Percentiles rank a stretch among this genome's conserved stretches.
Conservation (phyloP, 2,888 invertebrate genomes). For the Sarcophaga rosellei region DNA sequence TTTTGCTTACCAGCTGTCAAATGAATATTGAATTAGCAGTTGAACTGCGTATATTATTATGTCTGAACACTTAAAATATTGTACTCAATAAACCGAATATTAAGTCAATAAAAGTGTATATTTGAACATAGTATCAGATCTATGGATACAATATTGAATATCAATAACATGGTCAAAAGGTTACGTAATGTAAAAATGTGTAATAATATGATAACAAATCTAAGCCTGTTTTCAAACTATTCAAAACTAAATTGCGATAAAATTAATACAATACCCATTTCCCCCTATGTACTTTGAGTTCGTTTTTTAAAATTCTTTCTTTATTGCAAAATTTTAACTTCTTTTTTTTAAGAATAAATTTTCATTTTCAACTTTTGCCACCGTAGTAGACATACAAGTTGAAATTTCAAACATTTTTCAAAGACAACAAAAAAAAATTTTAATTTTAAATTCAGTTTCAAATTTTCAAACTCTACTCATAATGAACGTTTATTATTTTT, state of each 20-base stretch:
- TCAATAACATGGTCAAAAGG: too few species aligned
- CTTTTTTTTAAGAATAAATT: neutral
- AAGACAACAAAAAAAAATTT: neutral
- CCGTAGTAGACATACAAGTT: neutral
- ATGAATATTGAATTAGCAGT: too few species aligned
- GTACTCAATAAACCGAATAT: too few species aligned
- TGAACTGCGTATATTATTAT: too few species aligned
- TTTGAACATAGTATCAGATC: too few species aligned
- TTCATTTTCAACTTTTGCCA: slow-evolving; percentile 12
- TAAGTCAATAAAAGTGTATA: too few species aligned
- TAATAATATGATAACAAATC: too few species aligned
- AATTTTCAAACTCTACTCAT: slow-evolving; percentile 1
- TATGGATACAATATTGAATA: too few species aligned
- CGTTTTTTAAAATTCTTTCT: neutral
- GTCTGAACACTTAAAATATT: too few species aligned
- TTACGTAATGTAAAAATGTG: too few species aligned
- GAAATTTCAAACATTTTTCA: neutral
- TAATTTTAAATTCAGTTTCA: neutral
- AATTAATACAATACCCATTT: slow-evolving; percentile 34
- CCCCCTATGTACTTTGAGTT: too few species aligned
- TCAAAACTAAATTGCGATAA: neutral
- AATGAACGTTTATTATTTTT: slow-evolving; percentile 3
- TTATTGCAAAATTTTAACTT: slow-evolving; percentile 34
- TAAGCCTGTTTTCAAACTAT: neutral
- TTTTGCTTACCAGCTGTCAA: too few species aligned